These are phyloP conservation scores for Tor tambroides DNA, from an alignment of 2,113 vertebrate species.

Conservation along the genomic window DNA sequence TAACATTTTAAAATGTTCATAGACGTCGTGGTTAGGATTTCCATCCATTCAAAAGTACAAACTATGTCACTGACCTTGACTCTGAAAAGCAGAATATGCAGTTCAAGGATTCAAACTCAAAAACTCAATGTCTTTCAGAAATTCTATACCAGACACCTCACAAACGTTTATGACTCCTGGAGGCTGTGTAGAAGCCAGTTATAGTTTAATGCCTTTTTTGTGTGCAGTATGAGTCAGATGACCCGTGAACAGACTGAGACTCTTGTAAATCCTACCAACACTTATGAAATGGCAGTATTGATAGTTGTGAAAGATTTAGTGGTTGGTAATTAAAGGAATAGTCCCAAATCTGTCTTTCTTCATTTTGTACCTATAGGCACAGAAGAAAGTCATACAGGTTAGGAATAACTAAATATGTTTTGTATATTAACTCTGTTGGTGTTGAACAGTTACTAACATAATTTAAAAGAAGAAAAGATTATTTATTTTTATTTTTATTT, in stretches of 20 bases:
- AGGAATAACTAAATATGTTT: not conserved
- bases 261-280: not conserved
- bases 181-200: not conserved
- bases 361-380: not conserved
- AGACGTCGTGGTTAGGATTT: not conserved
- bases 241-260: slow-evolving; percentile 26
- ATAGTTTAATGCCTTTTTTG: not conserved
- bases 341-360: not conserved
- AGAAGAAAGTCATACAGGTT: not conserved
- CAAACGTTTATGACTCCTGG: slow-evolving; percentile 5
- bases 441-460: not conserved
- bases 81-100: not conserved
- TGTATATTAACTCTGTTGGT: not conserved
- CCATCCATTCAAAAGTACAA: not conserved
- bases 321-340: not conserved
- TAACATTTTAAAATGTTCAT: not conserved
- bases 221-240: not conserved
- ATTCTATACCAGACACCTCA: not conserved
- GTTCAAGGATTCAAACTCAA: not conserved
- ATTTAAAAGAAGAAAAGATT: no score
- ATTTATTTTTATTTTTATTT: no score
- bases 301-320: not conserved
- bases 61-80: not conserved
- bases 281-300: slow-evolving; percentile 3
- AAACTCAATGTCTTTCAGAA: slow-evolving; percentile 2